These are phyloP conservation scores for Melanotaenia maccullochi DNA, from an alignment of 2,797 vertebrate species.

Conservation along the genomic window DNA sequence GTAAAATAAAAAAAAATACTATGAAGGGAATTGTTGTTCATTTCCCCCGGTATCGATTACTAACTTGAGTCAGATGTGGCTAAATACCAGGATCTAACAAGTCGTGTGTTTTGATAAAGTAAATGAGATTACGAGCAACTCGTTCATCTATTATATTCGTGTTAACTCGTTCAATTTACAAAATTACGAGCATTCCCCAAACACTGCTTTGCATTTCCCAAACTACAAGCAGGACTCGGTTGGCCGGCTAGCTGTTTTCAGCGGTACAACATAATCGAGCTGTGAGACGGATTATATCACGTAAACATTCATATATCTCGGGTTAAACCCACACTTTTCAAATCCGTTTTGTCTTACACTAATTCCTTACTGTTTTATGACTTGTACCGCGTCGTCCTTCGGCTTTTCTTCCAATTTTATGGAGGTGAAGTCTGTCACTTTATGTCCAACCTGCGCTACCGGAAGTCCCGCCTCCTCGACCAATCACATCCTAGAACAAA, in stretches of 20 bases:
- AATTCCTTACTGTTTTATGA: slow-evolving; percentile 70
- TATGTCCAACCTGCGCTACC: slow-evolving; percentile 55
- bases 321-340: slow-evolving; percentile 17
- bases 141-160: not conserved
- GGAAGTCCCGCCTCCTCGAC: slow-evolving; percentile 76
- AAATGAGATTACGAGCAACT: not conserved
- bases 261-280: slow-evolving; percentile 33
- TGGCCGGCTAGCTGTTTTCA: slow-evolving; percentile 67
- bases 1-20: too few species aligned
- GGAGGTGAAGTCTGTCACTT: slow-evolving; percentile 68
- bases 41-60: not conserved
- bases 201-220: slow-evolving; percentile 56
- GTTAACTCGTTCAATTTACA: slow-evolving; percentile 2
- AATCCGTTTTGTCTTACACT: slow-evolving; percentile 15
- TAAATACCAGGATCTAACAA: not conserved
- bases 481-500: slow-evolving; percentile 59
- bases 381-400: slow-evolving; percentile 65
- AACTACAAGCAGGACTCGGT: slow-evolving; percentile 53
- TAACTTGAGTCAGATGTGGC: not conserved
- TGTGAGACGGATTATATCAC: slow-evolving; percentile 6
- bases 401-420: slow-evolving; percentile 70
- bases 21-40: not conserved
- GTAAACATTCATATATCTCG: slow-evolving; percentile 35
- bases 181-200: slow-evolving; percentile 46
- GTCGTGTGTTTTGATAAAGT: not conserved